Evolutionary conservation across 2,113 vertebrate species (phyloP).

Genomic region (Poicephalus gulielmi): DNA sequence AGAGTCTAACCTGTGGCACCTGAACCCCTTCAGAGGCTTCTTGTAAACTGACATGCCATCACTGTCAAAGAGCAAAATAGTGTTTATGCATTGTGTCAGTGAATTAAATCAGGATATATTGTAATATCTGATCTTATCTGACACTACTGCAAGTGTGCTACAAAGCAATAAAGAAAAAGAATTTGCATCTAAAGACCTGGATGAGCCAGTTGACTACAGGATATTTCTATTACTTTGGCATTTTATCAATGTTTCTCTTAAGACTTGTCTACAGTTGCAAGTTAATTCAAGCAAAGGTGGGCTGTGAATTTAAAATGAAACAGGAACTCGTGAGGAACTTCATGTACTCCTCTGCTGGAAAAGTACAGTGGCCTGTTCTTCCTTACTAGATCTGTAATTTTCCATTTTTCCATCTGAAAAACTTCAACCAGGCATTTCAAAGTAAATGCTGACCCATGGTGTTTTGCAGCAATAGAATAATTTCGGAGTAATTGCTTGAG

Average conservation of each 20-base stretch:
- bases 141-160: not conserved
- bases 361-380: not conserved
- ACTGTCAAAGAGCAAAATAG: not conserved
- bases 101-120: not conserved
- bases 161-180: not conserved
- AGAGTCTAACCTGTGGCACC: not conserved
- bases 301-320: slow-evolving; percentile 1
- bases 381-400: not conserved
- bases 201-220: not conserved
- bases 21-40: not conserved
- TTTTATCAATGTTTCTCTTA: slow-evolving; percentile 16
- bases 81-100: not conserved
- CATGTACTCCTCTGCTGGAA: not conserved
- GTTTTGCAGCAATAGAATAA: not conserved
- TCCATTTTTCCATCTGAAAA: not conserved
- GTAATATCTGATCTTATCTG: not conserved
- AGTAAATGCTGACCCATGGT: not conserved
- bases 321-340: not conserved
- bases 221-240: slow-evolving; percentile 7
- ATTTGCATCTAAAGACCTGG: not conserved
- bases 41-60: not conserved
- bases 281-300: not conserved
- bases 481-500: not conserved
- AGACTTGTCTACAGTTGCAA: not conserved
- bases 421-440: not conserved